phyloP scores from a whole-genome alignment of 1,140 invertebrate species.

The Teleopsis dalmanni region DNA sequence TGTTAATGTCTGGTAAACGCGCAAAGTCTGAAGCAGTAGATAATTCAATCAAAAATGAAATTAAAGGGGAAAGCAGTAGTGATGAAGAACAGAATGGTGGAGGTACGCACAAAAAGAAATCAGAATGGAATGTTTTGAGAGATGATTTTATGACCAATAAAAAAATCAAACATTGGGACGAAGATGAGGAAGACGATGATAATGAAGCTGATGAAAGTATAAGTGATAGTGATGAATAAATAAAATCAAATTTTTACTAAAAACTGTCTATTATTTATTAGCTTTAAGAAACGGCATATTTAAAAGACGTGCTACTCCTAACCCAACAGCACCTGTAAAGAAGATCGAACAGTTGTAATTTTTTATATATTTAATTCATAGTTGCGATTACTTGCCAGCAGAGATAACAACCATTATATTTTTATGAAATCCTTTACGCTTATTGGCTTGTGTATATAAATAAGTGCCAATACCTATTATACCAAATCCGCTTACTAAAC shows the following conservation, averaged over 20 bases:
- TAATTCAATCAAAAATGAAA: slow-evolving; percentile 45
- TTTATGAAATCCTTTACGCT: slow-evolving; percentile 7
- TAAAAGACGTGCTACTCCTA: slow-evolving; percentile 10
- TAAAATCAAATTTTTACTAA: slow-evolving; percentile 1
- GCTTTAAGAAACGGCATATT: slow-evolving; percentile 10
- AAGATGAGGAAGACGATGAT: slow-evolving; percentile 51
- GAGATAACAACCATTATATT: slow-evolving; percentile 9
- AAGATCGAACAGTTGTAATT: not conserved
- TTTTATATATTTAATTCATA: not conserved
- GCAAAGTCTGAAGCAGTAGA: slow-evolving; percentile 56
- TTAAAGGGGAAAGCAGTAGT: slow-evolving; percentile 44
- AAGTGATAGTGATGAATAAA: slow-evolving; percentile 5
- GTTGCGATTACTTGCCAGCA: not conserved
- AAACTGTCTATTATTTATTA: not conserved
- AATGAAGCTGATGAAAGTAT: slow-evolving; percentile 20
- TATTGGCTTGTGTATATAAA: slow-evolving; percentile 15
- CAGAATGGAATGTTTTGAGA: slow-evolving; percentile 54
- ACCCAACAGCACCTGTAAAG: slow-evolving; percentile 4
- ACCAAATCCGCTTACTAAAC: slow-evolving; percentile 17
- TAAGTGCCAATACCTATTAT: slow-evolving; percentile 16
- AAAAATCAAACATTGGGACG: slow-evolving; percentile 87
- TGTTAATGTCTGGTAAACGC: slow-evolving; percentile 62
- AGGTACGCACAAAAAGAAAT: slow-evolving; percentile 27
- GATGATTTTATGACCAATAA: slow-evolving; percentile 85
- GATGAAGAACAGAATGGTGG: slow-evolving; percentile 29